Evolutionary conservation across 2,113 vertebrate genomes (phyloP), one percentile per base, ranked within the genome.

Genomic region (Prinia subflava): DNA sequence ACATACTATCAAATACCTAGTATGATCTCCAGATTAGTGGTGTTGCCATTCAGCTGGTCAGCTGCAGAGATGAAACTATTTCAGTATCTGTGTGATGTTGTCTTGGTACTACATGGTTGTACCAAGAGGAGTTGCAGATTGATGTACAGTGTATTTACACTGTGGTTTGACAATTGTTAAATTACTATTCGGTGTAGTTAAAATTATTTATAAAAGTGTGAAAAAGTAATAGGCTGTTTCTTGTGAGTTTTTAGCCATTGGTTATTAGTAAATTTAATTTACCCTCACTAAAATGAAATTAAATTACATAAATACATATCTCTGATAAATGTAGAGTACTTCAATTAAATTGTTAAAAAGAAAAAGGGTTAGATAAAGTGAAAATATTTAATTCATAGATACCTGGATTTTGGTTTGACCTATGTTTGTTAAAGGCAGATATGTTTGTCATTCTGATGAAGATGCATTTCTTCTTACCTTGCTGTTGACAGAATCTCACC

Each of bases 371-470:
- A 83, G 92, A 81, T 56, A 84, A 70, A 91, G 59, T 90, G 92
- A 87, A 96, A 90, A 83, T 91, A 79, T 89, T 93, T 92, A 94
- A 89, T 75, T 91, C 53, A 6, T 68, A 90, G 71, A 31, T 93
- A 63, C 71, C 78, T 89, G 77, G 62, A 85, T 97, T 94, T 96
- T 87, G 56, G 37, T 85, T 92, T 96, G 89, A 97, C 90, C 95
- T 94, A 2, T 92, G 76, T 97, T 98, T 96, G 80, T 96, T 94
- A 93, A 96, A 97, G 62, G 57, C 90, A 81, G 68, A 91, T 76
- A 87, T 68, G 83, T 97, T 97, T 97, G 91, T 97, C 96, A 95
- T 97, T 97, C 89, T 97, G 89, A 96, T 93, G 92, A 96, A 95
- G 75, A 86, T 97, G 8, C 90, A 95, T 97, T 91, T 97, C 94